A percentile compares a stretch with the other conserved stretches of the same genome.
These are phyloP conservation scores for Microtus ochrogaster DNA, from an alignment of 2,113 vertebrate genomes.

Conservation along the genomic window DNA sequence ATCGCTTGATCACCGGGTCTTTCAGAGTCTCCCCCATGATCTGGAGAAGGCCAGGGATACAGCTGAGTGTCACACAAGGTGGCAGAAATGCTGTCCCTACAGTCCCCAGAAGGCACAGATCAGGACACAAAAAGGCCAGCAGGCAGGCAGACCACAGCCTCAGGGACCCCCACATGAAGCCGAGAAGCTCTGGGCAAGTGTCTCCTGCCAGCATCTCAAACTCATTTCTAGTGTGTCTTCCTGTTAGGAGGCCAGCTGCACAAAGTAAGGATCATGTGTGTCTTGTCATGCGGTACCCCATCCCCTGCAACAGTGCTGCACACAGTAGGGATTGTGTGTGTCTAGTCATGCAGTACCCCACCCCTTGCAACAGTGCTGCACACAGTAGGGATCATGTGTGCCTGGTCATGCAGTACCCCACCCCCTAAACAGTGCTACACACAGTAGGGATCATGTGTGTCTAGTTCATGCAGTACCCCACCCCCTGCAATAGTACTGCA, in stretches of 20 bases:
- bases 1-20: conserved; percentile 91
- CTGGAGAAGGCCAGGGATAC: conserved; percentile 79
- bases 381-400: not conserved
- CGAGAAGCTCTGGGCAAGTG: fast-evolving
- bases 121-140: not conserved
- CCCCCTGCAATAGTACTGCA: no score
- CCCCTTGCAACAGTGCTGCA: not conserved
- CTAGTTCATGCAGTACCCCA: no score
- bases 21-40: conserved; percentile 93
- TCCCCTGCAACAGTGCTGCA: not conserved
- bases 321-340: not conserved
- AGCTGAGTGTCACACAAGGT: not conserved
- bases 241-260: not conserved
- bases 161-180: fast-evolving
- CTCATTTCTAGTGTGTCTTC: not conserved
- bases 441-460: no score
- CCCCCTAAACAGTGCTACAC: no score
- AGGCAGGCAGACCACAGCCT: not conserved
- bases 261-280: not conserved
- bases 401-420: no score
- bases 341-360: not conserved
- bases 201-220: not conserved
- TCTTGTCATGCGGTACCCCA: not conserved
- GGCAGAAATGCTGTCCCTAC: not conserved
- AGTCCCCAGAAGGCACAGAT: not conserved